Conservation (phyloP, 1,140 invertebrate genomes). For the Chrysoperla carnea region DNA sequence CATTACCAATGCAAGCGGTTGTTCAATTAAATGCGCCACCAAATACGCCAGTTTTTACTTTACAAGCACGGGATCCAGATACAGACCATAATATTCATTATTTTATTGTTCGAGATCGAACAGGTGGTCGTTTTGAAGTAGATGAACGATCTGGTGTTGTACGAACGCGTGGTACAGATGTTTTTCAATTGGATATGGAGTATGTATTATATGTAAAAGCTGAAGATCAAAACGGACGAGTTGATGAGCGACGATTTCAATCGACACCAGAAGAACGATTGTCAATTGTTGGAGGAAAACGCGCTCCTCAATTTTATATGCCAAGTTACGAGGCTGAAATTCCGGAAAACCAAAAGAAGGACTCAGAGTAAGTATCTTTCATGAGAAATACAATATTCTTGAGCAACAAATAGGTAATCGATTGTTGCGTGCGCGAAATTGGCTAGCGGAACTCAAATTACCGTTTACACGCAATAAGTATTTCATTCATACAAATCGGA, state of each 20-base stretch:
- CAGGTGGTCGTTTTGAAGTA: slow-evolving; percentile 62
- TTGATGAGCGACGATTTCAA: slow-evolving; percentile 75
- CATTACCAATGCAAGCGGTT: slow-evolving; percentile 89
- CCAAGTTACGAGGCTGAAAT: slow-evolving; percentile 85
- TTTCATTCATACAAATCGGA: no score
- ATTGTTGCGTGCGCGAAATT: no score
- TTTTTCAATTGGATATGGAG: slow-evolving; percentile 90
- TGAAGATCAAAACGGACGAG: slow-evolving; percentile 83
- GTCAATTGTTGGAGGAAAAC: slow-evolving; percentile 83
- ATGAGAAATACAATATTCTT: no score
- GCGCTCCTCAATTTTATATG: slow-evolving; percentile 88
- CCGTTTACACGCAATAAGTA: not conserved
- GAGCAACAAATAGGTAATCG: no score
- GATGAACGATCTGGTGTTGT: slow-evolving; percentile 86
- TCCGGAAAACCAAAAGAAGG: slow-evolving; percentile 89
- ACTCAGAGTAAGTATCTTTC: slow-evolving; percentile 75
- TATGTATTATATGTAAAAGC: slow-evolving; percentile 91
- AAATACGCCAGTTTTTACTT: slow-evolving; percentile 87
- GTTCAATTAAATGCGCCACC: slow-evolving; percentile 86
- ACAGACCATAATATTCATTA: slow-evolving; percentile 92
- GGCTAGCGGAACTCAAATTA: not conserved
- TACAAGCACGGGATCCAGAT: slow-evolving; percentile 87
- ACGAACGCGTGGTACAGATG: slow-evolving; percentile 74
- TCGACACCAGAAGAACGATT: slow-evolving; percentile 79
- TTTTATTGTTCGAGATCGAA: slow-evolving; percentile 82